phyloP scores from a whole-genome alignment of 2,888 invertebrate genomes.

The Eutolmus rufibarbis region DNA sequence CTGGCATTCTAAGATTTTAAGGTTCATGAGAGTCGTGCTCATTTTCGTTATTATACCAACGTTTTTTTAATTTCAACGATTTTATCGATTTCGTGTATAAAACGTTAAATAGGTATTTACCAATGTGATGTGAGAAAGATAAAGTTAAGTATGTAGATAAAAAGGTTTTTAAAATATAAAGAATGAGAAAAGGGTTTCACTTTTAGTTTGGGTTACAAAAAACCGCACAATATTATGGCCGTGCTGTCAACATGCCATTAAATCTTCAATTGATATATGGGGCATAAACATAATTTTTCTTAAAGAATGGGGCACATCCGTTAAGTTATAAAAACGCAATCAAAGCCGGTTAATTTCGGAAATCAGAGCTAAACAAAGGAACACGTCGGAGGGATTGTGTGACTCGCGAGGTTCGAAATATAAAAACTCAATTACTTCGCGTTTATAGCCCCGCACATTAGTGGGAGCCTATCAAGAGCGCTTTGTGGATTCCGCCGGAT shows the following conservation, averaged over 20 bases:
- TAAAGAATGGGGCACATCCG: not conserved
- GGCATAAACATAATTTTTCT: not conserved
- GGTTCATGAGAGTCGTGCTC: no score
- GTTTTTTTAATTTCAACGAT: no score
- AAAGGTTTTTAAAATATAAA: not conserved
- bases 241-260: not conserved
- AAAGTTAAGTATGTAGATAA: not conserved
- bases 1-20: no score
- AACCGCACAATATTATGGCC: not conserved
- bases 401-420: not conserved
- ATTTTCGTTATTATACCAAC: no score
- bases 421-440: constrained; percentile 36
- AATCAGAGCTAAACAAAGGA: not conserved
- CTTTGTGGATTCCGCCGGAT: constrained; percentile 20
- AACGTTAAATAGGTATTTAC: no score
- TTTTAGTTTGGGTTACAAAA: not conserved
- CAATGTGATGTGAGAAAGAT: not conserved
- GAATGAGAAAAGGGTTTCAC: not conserved
- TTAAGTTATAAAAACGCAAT: not conserved
- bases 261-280: not conserved
- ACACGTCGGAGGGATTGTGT: not conserved
- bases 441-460: constrained; percentile 11
- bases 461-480: constrained; percentile 1
- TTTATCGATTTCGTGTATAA: no score
- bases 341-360: not conserved